Evolutionary conservation across 2,888 invertebrate genomes (phyloP).

Genomic region (Celastrina argiolus): DNA sequence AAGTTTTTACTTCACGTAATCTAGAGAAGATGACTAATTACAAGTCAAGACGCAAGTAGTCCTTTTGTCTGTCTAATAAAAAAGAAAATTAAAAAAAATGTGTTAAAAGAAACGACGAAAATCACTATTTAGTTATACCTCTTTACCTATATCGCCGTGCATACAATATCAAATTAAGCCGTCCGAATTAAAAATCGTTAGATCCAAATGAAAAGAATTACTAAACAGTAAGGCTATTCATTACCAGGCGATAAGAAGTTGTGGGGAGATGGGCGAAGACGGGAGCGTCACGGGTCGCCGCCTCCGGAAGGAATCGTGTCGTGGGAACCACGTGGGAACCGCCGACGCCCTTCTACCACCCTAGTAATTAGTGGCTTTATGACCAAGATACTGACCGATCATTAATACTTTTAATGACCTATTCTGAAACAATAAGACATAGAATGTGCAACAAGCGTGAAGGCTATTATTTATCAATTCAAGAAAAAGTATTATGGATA

Average conservation of each 20-base stretch:
- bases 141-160: background rate
- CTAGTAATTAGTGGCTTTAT: constrained; percentile 34
- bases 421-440: constrained; percentile 4
- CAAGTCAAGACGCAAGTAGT: too few species aligned
- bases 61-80: too few species aligned
- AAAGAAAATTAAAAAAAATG: too few species aligned
- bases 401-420: constrained; percentile 20
- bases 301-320: constrained; percentile 67
- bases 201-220: background rate
- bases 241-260: background rate
- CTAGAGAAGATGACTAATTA: too few species aligned
- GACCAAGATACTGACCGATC: constrained; percentile 7
- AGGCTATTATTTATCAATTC: background rate
- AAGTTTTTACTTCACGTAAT: too few species aligned
- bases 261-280: constrained; percentile 43
- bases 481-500: too few species aligned
- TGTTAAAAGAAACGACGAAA: too few species aligned
- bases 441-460: background rate
- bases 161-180: background rate
- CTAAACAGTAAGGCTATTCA: constrained; percentile 5
- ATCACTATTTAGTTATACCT: too few species aligned
- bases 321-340: constrained; percentile 55
- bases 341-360: constrained; percentile 45
- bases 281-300: constrained; percentile 72
- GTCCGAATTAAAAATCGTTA: background rate